phyloP scores from a whole-genome alignment of 2,888 invertebrate species.

The Eristalis tenax region DNA sequence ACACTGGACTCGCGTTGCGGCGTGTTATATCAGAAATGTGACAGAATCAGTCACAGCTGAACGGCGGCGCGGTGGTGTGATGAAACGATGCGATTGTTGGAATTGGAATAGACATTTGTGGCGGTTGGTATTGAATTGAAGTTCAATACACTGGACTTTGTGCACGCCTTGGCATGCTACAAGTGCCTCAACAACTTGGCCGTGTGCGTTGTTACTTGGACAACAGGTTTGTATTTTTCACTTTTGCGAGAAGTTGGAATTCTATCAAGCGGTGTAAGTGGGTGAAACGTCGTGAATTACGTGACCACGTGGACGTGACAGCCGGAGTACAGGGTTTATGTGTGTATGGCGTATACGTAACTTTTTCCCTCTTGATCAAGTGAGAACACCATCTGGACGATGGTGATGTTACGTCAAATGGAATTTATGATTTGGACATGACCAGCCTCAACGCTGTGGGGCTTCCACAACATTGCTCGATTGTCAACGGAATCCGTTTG shows the following conservation, averaged over 20 bases:
- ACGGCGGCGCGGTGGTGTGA: background rate
- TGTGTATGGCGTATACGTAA: conserved; percentile 3
- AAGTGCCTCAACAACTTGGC: background rate
- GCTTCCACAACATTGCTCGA: background rate
- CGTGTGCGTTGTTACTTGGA: background rate
- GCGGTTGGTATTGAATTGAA: conserved; percentile 3
- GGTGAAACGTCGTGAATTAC: conserved; percentile 12
- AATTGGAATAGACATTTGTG: background rate
- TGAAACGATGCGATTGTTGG: conserved; percentile 16
- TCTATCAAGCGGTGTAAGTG: conserved; percentile 13
- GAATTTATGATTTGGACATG: background rate
- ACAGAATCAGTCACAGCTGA: conserved; percentile 3
- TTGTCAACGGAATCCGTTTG: background rate
- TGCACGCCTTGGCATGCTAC: conserved; percentile 1
- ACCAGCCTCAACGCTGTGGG: background rate
- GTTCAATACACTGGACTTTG: conserved; percentile 3
- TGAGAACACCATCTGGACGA: background rate
- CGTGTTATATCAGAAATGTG: conserved; percentile 36
- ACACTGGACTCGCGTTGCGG: background rate
- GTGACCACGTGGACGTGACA: conserved; percentile 23
- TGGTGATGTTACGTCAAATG: background rate
- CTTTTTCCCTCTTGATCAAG: background rate
- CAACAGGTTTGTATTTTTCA: background rate
- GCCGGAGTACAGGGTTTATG: background rate
- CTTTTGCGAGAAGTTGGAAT: conserved; percentile 48